Evolutionary conservation across 2,888 invertebrate species (phyloP).

Genomic region (Metalampra italica): DNA sequence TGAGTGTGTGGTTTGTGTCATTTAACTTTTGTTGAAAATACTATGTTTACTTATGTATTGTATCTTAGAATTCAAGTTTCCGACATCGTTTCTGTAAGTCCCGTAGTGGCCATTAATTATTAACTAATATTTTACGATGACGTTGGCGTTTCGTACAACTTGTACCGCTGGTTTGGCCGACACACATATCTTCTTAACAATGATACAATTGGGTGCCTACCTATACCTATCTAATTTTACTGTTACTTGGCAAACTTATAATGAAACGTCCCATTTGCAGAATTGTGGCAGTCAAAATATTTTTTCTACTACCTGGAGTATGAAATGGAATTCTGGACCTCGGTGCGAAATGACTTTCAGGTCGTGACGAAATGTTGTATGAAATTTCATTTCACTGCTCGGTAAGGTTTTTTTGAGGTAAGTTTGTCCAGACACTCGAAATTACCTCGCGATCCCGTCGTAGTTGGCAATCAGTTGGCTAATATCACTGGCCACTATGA

Average conservation of each 20-base stretch:
- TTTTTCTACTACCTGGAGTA: too few species aligned
- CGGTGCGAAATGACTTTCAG: too few species aligned
- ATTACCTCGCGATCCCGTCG: too few species aligned
- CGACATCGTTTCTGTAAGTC: constrained; percentile 13
- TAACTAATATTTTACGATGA: constrained; percentile 32
- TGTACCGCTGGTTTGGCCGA: constrained; percentile 13
- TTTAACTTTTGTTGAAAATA: constrained; percentile 16
- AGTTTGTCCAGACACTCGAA: too few species aligned
- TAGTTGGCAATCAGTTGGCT: too few species aligned
- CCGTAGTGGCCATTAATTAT: constrained; percentile 22
- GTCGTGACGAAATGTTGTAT: too few species aligned
- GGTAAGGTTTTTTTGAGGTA: too few species aligned
- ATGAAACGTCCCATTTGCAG: not conserved
- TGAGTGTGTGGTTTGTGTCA: constrained; percentile 12
- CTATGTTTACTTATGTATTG: constrained; percentile 12
- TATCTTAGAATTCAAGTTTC: constrained; percentile 1
- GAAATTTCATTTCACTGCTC: too few species aligned
- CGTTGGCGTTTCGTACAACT: constrained; percentile 23
- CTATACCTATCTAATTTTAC: too few species aligned
- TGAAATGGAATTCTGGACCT: too few species aligned
- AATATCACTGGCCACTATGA: too few species aligned
- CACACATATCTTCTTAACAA: constrained; percentile 8
- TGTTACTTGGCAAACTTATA: constrained; percentile 3
- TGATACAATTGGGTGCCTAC: constrained; percentile 8
- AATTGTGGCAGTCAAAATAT: not conserved